Base-by-base conservation (phyloP, 2,113 vertebrate genomes). In the Pterophyllum scalare region DNA sequence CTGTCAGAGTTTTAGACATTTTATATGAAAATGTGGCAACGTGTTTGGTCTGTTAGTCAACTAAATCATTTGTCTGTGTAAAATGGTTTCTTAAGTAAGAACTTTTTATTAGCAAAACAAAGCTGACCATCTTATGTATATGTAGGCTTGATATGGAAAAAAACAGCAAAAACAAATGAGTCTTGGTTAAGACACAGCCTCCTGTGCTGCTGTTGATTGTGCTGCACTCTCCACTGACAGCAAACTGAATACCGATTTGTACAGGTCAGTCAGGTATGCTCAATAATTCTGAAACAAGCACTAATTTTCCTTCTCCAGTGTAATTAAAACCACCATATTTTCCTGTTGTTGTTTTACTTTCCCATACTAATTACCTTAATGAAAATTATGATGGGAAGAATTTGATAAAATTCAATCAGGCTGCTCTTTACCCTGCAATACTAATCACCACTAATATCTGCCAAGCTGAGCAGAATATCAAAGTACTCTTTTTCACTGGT, bases 11-110 rank as follows among this genome's bases (percentile, higher is more conserved):
- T 59, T 31, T 28, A 28, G 2, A 28, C 2, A 4, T 70, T 26
- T 1, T 7, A 49, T 24, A 26, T 70, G 40, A 6, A 24, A 49
- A 28, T 4, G 40, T 15, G 46, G 9, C 40, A n/a, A n/a, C n/a
- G n/a, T n/a, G n/a, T n/a, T n/a, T n/a, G n/a, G n/a, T n/a, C n/a
- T n/a, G n/a, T n/a, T n/a, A 35, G 19, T n/a, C 28, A 33, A 11
- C 5, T 35, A n/a, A 62, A 62, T 4, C 0, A n/a, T 5, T 64
- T 1, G 0, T 0, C 31, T 38, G 14, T 13, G 3, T 10, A 40
- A 64, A 64, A 22, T 9, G 2, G 0, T 38, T 3, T 7, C 0
- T 35, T 7, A 28, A 22, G 20, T 22, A 15, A 38, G 61, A 40
- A 64, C n/a, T 14, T 0, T 0, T 3, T 38, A 38, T 2, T 38